phyloP scores from a whole-genome alignment of 2,888 invertebrate genomes.

The Plagiodera versicolora region DNA sequence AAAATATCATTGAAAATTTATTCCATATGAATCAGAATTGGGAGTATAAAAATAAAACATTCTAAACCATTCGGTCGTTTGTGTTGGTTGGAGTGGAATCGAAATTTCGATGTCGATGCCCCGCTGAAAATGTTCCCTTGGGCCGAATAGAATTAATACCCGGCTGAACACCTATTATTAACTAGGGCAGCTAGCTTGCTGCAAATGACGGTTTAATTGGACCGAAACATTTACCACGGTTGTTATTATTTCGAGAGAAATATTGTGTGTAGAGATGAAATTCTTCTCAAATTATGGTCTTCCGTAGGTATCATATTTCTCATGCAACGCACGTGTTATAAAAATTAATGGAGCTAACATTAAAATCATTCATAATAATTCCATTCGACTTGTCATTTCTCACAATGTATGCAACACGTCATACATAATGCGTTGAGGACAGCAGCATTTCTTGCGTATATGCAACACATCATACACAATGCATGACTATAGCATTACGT shows the following conservation, averaged over 20 bases:
- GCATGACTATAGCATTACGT: too few species aligned
- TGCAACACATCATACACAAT: too few species aligned
- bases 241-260: conserved; percentile 2
- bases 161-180: conserved; percentile 22
- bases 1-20: too few species aligned
- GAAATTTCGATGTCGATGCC: neutral
- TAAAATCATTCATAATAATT: too few species aligned
- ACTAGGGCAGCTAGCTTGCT: conserved; percentile 14
- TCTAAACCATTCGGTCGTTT: too few species aligned
- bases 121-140: neutral
- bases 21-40: too few species aligned
- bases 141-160: conserved; percentile 4
- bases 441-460: too few species aligned
- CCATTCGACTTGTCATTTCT: too few species aligned
- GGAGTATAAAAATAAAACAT: too few species aligned
- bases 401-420: too few species aligned
- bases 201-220: conserved; percentile 16
- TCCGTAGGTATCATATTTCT: neutral
- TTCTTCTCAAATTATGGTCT: neutral
- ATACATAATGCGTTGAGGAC: too few species aligned
- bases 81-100: neutral
- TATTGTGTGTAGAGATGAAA: neutral
- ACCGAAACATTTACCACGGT: conserved; percentile 8
- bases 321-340: neutral
- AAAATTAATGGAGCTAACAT: neutral